Percentiles rank a stretch among this genome's conserved stretches.
These are phyloP conservation scores for Pristionchus arcanus DNA, from an alignment of 2,888 invertebrate genomes.

Conservation along the genomic window DNA sequence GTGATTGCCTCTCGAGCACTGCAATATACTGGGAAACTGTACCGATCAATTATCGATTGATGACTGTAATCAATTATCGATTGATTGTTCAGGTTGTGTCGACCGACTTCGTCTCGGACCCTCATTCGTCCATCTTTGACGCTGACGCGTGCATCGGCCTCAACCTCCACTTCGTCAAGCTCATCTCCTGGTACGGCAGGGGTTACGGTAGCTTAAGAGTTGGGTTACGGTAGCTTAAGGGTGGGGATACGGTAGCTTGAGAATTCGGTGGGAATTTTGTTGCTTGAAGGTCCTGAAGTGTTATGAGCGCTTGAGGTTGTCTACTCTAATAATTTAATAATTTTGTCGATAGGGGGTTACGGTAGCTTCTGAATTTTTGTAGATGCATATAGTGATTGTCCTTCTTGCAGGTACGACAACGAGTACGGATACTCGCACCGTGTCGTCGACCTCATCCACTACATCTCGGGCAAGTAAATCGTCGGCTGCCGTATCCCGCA, in stretches of 20 bases:
- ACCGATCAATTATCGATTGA: too few relatives aligned
- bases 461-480: conserved; percentile 84
- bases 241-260: background rate
- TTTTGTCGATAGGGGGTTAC: background rate
- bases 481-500: background rate
- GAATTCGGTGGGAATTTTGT: too few relatives aligned
- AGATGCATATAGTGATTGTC: background rate
- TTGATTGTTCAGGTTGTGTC: conserved; percentile 87
- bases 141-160: conserved; percentile 95
- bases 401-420: conserved; percentile 89
- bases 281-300: too few relatives aligned
- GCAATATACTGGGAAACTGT: background rate
- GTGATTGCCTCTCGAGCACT: background rate
- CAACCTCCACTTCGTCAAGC: conserved; percentile 95
- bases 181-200: conserved; percentile 90
- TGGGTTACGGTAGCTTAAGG: background rate
- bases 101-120: conserved; percentile 93
- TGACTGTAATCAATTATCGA: background rate
- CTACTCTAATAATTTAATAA: too few relatives aligned
- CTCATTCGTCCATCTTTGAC: conserved; percentile 95
- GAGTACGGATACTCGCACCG: conserved; percentile 98
- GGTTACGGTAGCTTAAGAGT: background rate
- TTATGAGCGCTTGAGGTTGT: background rate
- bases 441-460: conserved; percentile 95
- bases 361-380: background rate